Base-by-base conservation (phyloP, 2,888 invertebrate species). In the Diarsia mendica region DNA sequence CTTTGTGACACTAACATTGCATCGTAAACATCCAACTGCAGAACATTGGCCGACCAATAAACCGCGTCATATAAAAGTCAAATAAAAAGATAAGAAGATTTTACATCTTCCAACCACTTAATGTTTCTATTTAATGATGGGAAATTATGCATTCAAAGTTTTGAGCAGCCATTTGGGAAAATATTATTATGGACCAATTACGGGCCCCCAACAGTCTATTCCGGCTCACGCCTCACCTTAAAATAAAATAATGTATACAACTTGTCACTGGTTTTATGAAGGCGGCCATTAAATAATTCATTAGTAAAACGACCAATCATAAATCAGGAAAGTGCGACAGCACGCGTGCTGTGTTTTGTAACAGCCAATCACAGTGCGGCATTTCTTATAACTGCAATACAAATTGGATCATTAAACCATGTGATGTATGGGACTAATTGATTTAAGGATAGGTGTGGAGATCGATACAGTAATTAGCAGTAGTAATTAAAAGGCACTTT, bases 241-340 rank as follows among this genome's bases (percentile, higher is more conserved):
- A 83, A 73, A 73, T 79, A 85, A 82, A n/a, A n/a, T n/a, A n/a
- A 82, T 68, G 85, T 82, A 65, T 69, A 75, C 79, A 79, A 72
- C 67, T 80, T 84, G 84, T 83, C 88, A 84, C 82, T 87, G 87
- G 86, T 85, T 89, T 89, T 86, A 91, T 86, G 83, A 88, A 73
- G 63, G 68, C 58, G n/a, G 70, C 87, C 85, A 90, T 92, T 91
- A 91, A 90, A 90, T 89, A 88, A 90, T 90, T 91, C 90, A 92
- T 92, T 91, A 90, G 87, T 78, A 46, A 79, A 85, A 86, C 84
- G 80, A 83, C 91, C 92, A 93, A 93, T 93, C 89, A 90, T 92
- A 91, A 92, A 92, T 93, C 92, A 91, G 86, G 74, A 81, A 80
- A 80, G 73, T 49, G 77, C 67, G 84, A 85, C 84, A 77, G 78